Percentiles rank a stretch among this genome's conserved stretches.
Evolutionary conservation across 2,113 vertebrate genomes (phyloP).

Genomic region (Ovibos moschatus): DNA sequence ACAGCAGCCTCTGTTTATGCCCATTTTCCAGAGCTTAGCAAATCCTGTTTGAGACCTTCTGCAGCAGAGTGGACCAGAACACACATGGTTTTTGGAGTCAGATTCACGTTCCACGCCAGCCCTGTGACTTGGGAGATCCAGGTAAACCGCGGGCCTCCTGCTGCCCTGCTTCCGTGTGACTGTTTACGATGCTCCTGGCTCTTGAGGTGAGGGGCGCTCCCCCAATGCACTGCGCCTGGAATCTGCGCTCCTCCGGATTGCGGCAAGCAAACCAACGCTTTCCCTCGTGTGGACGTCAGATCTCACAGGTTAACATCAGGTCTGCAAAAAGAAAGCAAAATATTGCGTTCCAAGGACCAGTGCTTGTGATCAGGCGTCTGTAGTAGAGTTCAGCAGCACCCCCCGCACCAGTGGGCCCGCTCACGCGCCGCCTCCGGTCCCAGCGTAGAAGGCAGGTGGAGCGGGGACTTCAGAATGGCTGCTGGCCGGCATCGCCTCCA

Average conservation of each 20-base stretch:
- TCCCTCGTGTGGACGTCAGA: neutral
- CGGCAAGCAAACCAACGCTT: neutral
- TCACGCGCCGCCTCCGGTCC: fast-evolving
- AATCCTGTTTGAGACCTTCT: neutral
- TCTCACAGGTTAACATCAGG: neutral
- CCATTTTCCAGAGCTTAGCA: neutral
- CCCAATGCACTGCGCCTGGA: fast-evolving
- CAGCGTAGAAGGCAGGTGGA: fast-evolving
- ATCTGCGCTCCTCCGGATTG: fast-evolving
- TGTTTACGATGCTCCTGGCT: fast-evolving
- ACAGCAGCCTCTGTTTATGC: neutral
- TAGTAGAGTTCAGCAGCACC: fast-evolving
- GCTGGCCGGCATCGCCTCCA: fast-evolving
- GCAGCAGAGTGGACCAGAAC: fast-evolving
- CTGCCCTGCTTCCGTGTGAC: neutral
- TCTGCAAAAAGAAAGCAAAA: neutral
- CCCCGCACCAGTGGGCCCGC: fast-evolving
- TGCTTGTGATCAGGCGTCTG: neutral
- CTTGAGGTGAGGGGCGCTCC: fast-evolving
- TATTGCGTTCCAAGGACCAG: neutral
- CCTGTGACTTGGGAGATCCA: neutral
- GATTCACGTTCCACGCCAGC: neutral
- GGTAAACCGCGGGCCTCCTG: fast-evolving
- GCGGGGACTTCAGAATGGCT: neutral
- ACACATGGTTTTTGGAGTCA: neutral